These are phyloP conservation scores for Chrysomela aeneicollis DNA, from an alignment of 2,888 invertebrate genomes.

Conservation along the genomic window DNA sequence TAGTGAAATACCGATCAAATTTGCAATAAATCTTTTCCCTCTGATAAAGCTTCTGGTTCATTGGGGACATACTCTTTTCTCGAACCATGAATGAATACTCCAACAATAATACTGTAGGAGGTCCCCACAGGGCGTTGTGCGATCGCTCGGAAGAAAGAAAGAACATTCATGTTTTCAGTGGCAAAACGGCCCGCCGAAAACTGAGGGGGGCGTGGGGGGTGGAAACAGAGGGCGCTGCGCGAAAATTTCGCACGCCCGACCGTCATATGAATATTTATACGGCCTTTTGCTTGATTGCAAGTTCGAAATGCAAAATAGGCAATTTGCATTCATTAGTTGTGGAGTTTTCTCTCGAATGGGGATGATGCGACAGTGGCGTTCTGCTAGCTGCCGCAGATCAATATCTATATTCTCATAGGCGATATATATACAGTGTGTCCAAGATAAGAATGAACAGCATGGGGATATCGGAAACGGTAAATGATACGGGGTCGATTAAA, in stretches of 20 bases:
- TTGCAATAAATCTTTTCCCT: too few species aligned
- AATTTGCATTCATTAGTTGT: conserved; percentile 58
- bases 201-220: neutral
- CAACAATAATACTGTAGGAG: neutral
- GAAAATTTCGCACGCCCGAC: conserved; percentile 24
- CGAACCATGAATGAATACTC: neutral
- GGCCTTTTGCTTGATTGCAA: conserved; percentile 59
- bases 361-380: conserved; percentile 29
- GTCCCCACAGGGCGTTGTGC: neutral
- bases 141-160: neutral
- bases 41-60: too few species aligned
- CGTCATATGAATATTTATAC: conserved; percentile 59
- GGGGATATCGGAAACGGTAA: too few species aligned
- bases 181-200: neutral
- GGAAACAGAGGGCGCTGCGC: conserved; percentile 11
- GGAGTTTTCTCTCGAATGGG: conserved; percentile 39
- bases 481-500: too few species aligned
- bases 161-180: neutral
- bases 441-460: too few species aligned
- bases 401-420: too few species aligned
- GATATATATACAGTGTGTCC: too few species aligned
- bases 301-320: conserved; percentile 61
- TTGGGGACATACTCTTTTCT: too few species aligned
- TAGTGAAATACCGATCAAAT: too few species aligned
- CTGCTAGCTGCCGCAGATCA: neutral